These are phyloP conservation scores for Neomonachus schauinslandi DNA, from an alignment of 2,113 vertebrate species.

Conservation along the genomic window DNA sequence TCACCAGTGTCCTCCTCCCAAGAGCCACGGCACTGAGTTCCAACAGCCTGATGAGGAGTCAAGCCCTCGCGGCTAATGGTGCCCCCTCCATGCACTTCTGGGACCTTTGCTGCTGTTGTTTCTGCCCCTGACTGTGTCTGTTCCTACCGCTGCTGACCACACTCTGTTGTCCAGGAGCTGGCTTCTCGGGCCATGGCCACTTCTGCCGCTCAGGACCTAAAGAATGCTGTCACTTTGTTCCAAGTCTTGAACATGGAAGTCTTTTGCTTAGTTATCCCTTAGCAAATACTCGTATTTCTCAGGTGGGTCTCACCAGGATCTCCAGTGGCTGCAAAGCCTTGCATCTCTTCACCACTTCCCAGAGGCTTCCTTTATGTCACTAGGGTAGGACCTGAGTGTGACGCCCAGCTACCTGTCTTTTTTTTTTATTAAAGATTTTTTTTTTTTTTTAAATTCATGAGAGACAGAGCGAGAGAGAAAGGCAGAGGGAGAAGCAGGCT, in stretches of 20 bases:
- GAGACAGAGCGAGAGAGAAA: too few species aligned
- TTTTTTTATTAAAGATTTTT: too few species aligned
- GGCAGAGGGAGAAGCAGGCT: too few species aligned
- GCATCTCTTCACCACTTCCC: background rate
- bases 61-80: fast-evolving
- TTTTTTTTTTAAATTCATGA: too few species aligned
- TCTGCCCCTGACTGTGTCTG: too few species aligned
- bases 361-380: background rate
- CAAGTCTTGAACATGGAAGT: background rate
- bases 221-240: background rate
- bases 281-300: background rate
- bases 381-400: background rate
- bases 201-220: background rate
- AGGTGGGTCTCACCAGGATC: background rate
- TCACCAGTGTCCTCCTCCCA: fast-evolving
- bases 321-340: background rate
- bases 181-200: fast-evolving
- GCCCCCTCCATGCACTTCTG: fast-evolving
- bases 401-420: background rate
- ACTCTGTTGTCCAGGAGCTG: background rate
- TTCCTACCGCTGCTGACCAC: background rate
- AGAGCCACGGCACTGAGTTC: fast-evolving
- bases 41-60: background rate
- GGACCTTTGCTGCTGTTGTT: fast-evolving
- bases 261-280: background rate